Percentiles rank a stretch among this genome's conserved stretches.
phyloP scores from a whole-genome alignment of 1,140 invertebrate genomes.

The Chlorops oryzae region DNA sequence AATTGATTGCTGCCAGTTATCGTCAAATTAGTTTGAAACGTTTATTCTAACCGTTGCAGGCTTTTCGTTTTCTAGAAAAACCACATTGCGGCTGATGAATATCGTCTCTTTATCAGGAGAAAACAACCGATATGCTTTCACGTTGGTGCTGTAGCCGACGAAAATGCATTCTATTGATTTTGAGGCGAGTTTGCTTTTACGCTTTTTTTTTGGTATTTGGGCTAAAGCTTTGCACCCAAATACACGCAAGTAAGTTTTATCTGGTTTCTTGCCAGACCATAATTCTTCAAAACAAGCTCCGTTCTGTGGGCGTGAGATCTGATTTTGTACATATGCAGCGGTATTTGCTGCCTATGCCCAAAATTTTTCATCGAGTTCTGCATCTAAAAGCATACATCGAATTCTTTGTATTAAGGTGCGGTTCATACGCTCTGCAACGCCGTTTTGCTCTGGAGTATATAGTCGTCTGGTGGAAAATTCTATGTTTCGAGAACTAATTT shows the following conservation, averaged over 20 bases:
- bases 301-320: slow-evolving; percentile 23
- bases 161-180: slow-evolving; percentile 25
- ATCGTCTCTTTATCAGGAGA: slow-evolving; percentile 22
- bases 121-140: slow-evolving; percentile 29
- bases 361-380: slow-evolving; percentile 36
- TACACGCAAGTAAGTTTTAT: background rate
- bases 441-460: slow-evolving; percentile 38
- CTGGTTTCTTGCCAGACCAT: slow-evolving; percentile 20
- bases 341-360: slow-evolving; percentile 50
- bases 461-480: slow-evolving; percentile 21
- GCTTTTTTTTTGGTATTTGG: slow-evolving; percentile 18
- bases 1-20: too few relatives aligned
- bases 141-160: slow-evolving; percentile 28
- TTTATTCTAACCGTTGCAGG: too few relatives aligned
- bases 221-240: slow-evolving; percentile 5
- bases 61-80: slow-evolving; percentile 16
- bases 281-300: slow-evolving; percentile 24
- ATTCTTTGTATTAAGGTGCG: slow-evolving; percentile 28
- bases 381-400: slow-evolving; percentile 24
- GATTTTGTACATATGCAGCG: slow-evolving; percentile 9
- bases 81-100: slow-evolving; percentile 27
- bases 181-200: slow-evolving; percentile 21
- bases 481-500: slow-evolving; percentile 5
- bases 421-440: slow-evolving; percentile 28
- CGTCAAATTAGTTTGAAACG: too few relatives aligned